Percentiles rank a stretch among this genome's conserved stretches.
These are phyloP conservation scores for Pseudomugil gertrudae DNA, from an alignment of 2,797 vertebrate species.

Conservation along the genomic window DNA sequence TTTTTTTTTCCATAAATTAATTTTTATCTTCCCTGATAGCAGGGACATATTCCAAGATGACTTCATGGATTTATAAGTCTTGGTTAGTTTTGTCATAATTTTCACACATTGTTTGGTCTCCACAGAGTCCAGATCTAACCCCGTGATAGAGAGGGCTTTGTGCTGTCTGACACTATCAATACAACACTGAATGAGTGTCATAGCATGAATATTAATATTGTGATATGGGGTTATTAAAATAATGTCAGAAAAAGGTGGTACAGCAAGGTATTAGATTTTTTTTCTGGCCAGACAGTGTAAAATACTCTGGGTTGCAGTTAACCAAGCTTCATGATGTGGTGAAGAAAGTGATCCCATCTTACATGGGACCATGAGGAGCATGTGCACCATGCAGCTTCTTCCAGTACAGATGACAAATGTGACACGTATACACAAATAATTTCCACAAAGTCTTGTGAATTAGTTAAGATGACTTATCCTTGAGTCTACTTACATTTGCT, in stretches of 20 bases:
- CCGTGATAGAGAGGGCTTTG: constrained; percentile 1
- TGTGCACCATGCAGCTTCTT: not conserved
- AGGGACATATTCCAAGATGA: not conserved
- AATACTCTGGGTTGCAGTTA: not conserved
- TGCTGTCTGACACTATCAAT: not conserved
- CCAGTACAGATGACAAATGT: not conserved
- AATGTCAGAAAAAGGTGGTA: not conserved
- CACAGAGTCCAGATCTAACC: not conserved
- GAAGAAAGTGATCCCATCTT: not conserved
- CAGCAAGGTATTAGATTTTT: not conserved
- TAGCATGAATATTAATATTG: not conserved
- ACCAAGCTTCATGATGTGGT: not conserved
- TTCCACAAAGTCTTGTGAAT: constrained; percentile 24
- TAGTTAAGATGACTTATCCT: constrained; percentile 7
- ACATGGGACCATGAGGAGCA: constrained; percentile 8
- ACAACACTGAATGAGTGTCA: not conserved
- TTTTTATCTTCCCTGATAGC: not conserved
- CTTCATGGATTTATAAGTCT: not conserved
- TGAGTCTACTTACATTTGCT: constrained; percentile 23
- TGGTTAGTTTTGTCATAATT: not conserved
- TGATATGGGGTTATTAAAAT: not conserved
- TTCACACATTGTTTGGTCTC: not conserved
- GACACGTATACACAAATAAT: constrained; percentile 1
- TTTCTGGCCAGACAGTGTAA: not conserved
- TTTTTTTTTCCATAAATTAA: not conserved